Base-by-base conservation (phyloP, 1,140 invertebrate genomes). In the Cataglyphis hispanica region DNA sequence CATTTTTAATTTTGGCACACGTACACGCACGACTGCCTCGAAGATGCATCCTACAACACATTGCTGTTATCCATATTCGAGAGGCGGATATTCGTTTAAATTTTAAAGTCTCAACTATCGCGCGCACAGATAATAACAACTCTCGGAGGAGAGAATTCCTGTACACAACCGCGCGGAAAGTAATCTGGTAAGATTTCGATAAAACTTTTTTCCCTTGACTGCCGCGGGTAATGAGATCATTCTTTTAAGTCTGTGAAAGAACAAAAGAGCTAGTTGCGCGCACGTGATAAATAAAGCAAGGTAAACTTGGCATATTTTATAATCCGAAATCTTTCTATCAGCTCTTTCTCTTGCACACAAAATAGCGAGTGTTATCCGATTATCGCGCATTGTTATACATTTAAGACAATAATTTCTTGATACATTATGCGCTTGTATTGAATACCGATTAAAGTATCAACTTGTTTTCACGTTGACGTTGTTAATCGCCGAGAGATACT, bases 141-240 rank as follows among this genome's bases (percentile, higher is more conserved):
- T 22, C 66, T 25, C 37, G 50, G 10, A 40, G 53, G 37, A 43
- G 10, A 43, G 16, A 60, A 46, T 83, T 83, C 40, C 37, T 67
- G 25, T 60, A 31, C 60, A 72, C 34, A 74, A 43, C 27, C 31
- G 53, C 78, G 66, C 37, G n/a, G 67, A 43, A 74, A 83, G 67
- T 83, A 83, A 83, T 83, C 67, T 60, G 19, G 67, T 43, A 74
- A 83, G 56, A 83, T 83, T 67, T 46, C 78, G 78, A 19, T 53
- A 63, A 83, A 83, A 67, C 72, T 74, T 46, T 37, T 66, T 63
- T 31, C 16, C 16, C 37, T 37, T 34, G 27, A 37, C 78, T 72
- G 78, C 53, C 67, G 43, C 67, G 78, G 74, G 13, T 83, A 74
- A 83, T 83, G 78, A 83, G 78, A 83, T 83, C 78, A 83, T 83